Evolutionary conservation across 2,888 invertebrate species (phyloP).

Genomic region (Netelia virgata): DNA sequence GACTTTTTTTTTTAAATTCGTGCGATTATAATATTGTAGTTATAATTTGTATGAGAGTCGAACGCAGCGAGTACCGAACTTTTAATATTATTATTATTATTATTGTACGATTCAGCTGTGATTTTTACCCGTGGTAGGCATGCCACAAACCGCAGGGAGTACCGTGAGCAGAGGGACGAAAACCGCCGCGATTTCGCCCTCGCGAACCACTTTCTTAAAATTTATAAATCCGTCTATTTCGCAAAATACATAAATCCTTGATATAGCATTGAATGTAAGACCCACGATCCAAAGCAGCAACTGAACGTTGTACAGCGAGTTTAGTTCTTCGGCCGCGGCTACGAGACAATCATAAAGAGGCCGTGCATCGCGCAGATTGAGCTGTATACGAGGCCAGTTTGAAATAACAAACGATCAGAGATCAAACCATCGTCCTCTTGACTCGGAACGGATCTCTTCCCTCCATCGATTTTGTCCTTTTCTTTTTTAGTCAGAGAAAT

Average conservation of each 20-base stretch:
- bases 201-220: slow-evolving; percentile 34
- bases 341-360: slow-evolving; percentile 55
- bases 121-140: slow-evolving; percentile 58
- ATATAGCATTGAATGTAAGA: slow-evolving; percentile 57
- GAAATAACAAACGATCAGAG: neutral
- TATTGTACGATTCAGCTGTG: neutral
- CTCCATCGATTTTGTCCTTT: neutral
- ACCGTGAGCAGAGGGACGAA: slow-evolving; percentile 32
- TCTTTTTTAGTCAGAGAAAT: no score
- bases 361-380: slow-evolving; percentile 52
- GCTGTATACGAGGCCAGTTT: slow-evolving; percentile 37
- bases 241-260: slow-evolving; percentile 56
- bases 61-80: no score
- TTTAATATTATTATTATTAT: no score
- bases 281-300: slow-evolving; percentile 53
- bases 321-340: slow-evolving; percentile 51
- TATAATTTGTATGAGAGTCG: no score
- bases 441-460: no score
- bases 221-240: slow-evolving; percentile 18
- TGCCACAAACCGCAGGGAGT: slow-evolving; percentile 50
- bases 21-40: neutral
- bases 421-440: no score
- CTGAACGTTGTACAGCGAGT: slow-evolving; percentile 52
- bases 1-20: neutral
- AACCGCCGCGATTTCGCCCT: slow-evolving; percentile 40